phyloP scores from a whole-genome alignment of 2,797 vertebrate species.

The Aeoliscus strigatus region DNA sequence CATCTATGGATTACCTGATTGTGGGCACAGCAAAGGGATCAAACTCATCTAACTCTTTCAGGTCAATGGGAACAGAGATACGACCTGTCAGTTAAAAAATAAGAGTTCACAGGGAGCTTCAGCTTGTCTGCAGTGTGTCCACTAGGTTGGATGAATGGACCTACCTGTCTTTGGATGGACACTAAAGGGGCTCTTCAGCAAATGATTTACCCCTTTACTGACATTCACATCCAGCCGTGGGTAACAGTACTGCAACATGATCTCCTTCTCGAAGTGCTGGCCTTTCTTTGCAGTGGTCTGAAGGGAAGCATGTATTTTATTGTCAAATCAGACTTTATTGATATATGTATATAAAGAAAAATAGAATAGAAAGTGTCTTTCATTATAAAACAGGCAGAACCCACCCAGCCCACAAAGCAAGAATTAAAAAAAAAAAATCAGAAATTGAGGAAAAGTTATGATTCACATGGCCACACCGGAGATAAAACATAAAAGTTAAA shows the following conservation, averaged over 20 bases:
- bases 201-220: constrained; percentile 92
- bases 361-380: no score
- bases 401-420: no score
- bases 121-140: not conserved
- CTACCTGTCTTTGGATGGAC: constrained; percentile 95
- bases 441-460: no score
- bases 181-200: constrained; percentile 96
- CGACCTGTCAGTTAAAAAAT: constrained; percentile 73
- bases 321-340: no score
- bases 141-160: no score
- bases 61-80: constrained; percentile 90
- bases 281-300: constrained; percentile 71
- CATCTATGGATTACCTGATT: constrained; percentile 82
- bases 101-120: constrained; percentile 8
- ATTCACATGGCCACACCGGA: no score
- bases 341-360: no score
- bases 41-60: constrained; percentile 82
- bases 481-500: no score
- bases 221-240: constrained; percentile 93
- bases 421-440: no score
- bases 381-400: no score
- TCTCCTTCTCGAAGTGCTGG: constrained; percentile 78
- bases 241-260: constrained; percentile 97
- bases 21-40: constrained; percentile 91
- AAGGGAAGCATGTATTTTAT: no score